These are phyloP conservation scores for Paratrypauchen microcephalus DNA, from an alignment of 2,797 vertebrate species.

Conservation along the genomic window DNA sequence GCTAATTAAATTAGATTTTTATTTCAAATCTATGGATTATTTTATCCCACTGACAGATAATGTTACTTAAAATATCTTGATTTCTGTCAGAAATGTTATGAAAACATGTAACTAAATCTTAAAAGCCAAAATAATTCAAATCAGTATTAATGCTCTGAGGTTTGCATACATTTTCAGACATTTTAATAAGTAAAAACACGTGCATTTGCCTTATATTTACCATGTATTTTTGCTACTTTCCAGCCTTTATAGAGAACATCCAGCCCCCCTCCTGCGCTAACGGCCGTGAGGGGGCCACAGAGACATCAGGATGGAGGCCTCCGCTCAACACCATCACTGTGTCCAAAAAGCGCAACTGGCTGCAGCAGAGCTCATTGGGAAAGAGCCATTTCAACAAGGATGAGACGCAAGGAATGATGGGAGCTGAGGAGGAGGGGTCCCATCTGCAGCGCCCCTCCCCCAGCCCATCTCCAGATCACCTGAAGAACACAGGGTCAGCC, in stretches of 20 bases:
- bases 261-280: slow-evolving; percentile 75
- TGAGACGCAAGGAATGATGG: slow-evolving; percentile 63
- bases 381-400: slow-evolving; percentile 66
- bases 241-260: slow-evolving; percentile 88
- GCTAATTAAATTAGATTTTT: no score
- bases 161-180: neutral
- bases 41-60: neutral
- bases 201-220: neutral
- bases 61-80: neutral
- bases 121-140: neutral
- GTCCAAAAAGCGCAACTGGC: slow-evolving; percentile 97
- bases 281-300: slow-evolving; percentile 71
- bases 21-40: neutral
- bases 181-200: neutral
- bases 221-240: slow-evolving; percentile 11
- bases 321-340: slow-evolving; percentile 90
- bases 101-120: neutral
- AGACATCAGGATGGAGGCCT: slow-evolving; percentile 62
- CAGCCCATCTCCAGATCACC: slow-evolving; percentile 61
- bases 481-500: slow-evolving; percentile 50
- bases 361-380: slow-evolving; percentile 86
- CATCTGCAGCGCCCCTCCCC: slow-evolving; percentile 51
- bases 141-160: neutral
- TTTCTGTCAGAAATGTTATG: neutral
- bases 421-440: slow-evolving; percentile 65